phyloP scores from a whole-genome alignment of 1,140 invertebrate species.

The Catajapyx aquilonaris region DNA sequence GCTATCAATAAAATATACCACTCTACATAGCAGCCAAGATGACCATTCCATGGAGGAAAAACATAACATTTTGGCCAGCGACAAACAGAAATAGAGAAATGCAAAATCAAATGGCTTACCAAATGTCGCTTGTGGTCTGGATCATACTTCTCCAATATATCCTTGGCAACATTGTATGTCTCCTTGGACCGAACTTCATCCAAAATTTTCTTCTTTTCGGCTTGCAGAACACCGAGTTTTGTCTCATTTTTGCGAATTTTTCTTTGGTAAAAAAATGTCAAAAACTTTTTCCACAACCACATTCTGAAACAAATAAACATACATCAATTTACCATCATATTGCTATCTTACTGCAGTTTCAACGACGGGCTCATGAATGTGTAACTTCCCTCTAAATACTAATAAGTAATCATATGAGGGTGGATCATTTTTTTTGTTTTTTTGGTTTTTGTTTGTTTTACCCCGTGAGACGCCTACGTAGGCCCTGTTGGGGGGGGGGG shows the following conservation, averaged over 20 bases:
- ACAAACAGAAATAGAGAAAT: too few relatives aligned
- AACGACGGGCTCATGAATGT: background rate
- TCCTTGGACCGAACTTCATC: constrained; percentile 94
- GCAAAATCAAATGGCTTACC: too few relatives aligned
- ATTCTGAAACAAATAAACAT: constrained; percentile 37
- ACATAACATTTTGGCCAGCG: too few relatives aligned
- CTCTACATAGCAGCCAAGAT: too few relatives aligned
- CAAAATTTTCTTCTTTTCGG: constrained; percentile 70
- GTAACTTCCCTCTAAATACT: background rate
- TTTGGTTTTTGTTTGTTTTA: background rate
- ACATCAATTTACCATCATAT: constrained; percentile 1
- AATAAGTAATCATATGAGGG: background rate
- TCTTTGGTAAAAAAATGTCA: constrained; percentile 72
- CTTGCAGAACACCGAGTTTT: constrained; percentile 45
- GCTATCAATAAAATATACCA: too few relatives aligned
- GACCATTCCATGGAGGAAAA: too few relatives aligned
- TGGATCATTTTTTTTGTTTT: background rate
- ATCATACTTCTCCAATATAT: constrained; percentile 75
- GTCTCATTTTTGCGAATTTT: constrained; percentile 58
- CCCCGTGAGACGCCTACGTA: too few relatives aligned
- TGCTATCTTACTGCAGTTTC: background rate
- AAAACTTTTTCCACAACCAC: constrained; percentile 46
- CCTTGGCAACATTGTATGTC: constrained; percentile 89
- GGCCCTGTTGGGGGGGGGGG: background rate
- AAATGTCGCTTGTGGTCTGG: too few relatives aligned